phyloP scores from a whole-genome alignment of 2,888 invertebrate species.

The Platerodrilus igneus region DNA sequence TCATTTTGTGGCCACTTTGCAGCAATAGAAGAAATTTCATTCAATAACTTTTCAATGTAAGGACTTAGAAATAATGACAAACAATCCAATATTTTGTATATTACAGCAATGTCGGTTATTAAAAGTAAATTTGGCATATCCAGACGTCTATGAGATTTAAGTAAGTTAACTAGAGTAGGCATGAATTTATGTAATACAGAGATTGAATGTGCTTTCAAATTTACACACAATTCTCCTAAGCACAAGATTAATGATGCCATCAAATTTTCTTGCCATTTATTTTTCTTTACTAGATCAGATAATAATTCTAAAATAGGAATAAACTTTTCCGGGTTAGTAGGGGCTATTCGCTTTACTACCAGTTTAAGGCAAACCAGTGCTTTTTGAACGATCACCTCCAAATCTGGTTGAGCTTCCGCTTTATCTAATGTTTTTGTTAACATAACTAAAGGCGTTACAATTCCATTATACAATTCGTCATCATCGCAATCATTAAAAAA shows the following conservation, averaged over 20 bases:
- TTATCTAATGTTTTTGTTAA: slow-evolving; percentile 55
- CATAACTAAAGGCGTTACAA: slow-evolving; percentile 57
- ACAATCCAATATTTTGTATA: slow-evolving; percentile 78
- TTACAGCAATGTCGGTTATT: slow-evolving; percentile 71
- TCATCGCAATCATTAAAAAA: slow-evolving; percentile 53
- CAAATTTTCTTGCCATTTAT: slow-evolving; percentile 54
- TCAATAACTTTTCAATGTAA: slow-evolving; percentile 69
- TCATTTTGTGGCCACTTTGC: slow-evolving; percentile 51
- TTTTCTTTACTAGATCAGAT: slow-evolving; percentile 56
- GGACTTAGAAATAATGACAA: slow-evolving; percentile 81
- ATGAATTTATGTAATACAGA: slow-evolving; percentile 72
- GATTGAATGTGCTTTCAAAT: slow-evolving; percentile 71
- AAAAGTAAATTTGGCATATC: slow-evolving; percentile 59
- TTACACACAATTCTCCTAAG: slow-evolving; percentile 72
- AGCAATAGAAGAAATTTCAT: slow-evolving; percentile 58
- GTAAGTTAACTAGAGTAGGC: slow-evolving; percentile 65
- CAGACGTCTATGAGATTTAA: slow-evolving; percentile 58
- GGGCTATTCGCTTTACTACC: slow-evolving; percentile 68
- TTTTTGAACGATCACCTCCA: slow-evolving; percentile 72
- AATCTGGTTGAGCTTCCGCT: slow-evolving; percentile 52
- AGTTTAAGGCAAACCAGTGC: slow-evolving; percentile 78
- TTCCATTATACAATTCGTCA: slow-evolving; percentile 52
- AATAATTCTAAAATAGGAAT: slow-evolving; percentile 64
- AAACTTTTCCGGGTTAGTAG: slow-evolving; percentile 64
- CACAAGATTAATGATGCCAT: slow-evolving; percentile 72